These are phyloP conservation scores for Crotalus horridus DNA, from an alignment of 2,113 vertebrate genomes.

Conservation along the genomic window DNA sequence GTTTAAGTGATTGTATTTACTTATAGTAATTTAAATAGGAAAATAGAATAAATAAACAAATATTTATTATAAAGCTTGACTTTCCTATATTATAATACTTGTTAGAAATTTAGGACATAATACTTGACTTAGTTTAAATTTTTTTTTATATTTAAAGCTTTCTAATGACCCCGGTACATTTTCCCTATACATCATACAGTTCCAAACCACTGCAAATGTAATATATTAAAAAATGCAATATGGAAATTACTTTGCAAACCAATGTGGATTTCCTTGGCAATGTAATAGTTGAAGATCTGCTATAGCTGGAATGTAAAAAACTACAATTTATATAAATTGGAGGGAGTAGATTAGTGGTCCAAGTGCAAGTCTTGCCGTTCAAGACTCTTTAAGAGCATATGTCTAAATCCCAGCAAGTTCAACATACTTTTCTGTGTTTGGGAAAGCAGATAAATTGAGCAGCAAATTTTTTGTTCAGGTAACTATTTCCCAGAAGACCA, in stretches of 20 bases:
- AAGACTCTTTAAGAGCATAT: conserved; percentile 16
- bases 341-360: neutral
- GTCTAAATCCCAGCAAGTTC: neutral
- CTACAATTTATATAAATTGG: neutral
- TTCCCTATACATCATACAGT: conserved; percentile 14
- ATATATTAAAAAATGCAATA: conserved; percentile 26
- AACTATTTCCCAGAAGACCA: conserved; percentile 11
- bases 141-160: conserved; percentile 21
- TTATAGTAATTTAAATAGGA: conserved; percentile 2
- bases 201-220: conserved; percentile 1
- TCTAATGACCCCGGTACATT: neutral
- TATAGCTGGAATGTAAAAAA: conserved; percentile 11
- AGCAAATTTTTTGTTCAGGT: conserved; percentile 8
- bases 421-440: neutral
- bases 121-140: conserved; percentile 24
- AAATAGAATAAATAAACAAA: neutral
- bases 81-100: neutral
- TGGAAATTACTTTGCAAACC: conserved; percentile 29
- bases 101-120: neutral
- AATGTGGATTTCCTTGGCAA: conserved; percentile 27
- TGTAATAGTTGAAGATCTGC: neutral
- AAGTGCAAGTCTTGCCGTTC: neutral
- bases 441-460: neutral
- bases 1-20: neutral
- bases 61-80: neutral